Evolutionary conservation across 2,797 vertebrate species (phyloP).

Genomic region (Betta splendens): DNA sequence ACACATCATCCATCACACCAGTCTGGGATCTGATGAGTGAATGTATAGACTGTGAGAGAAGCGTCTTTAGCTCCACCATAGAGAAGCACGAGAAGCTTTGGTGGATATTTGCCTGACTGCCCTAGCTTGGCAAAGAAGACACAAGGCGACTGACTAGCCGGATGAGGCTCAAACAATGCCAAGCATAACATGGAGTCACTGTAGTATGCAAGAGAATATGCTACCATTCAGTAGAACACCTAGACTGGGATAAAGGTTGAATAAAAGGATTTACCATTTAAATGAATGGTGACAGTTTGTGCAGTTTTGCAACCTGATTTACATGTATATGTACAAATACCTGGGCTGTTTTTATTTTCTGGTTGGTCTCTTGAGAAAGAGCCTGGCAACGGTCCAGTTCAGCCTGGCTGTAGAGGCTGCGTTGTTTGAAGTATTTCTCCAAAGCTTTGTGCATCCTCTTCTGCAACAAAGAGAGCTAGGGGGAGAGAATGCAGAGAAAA

Average conservation of each 20-base stretch:
- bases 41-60: conserved; percentile 63
- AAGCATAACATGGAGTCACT: conserved; percentile 62
- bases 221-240: conserved; percentile 57
- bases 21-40: conserved; percentile 64
- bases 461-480: conserved; percentile 90
- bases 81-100: conserved; percentile 53
- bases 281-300: conserved; percentile 68
- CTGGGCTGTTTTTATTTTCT: conserved; percentile 97
- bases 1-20: conserved; percentile 72
- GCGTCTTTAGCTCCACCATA: conserved; percentile 57
- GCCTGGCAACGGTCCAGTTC: conserved; percentile 91
- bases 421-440: conserved; percentile 86
- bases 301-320: conserved; percentile 78
- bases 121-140: conserved; percentile 64
- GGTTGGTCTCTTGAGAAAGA: conserved; percentile 90
- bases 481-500: conserved; percentile 84
- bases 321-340: conserved; percentile 85
- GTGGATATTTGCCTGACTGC: conserved; percentile 67
- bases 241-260: conserved; percentile 59
- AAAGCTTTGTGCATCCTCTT: conserved; percentile 85
- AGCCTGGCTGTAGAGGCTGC: conserved; percentile 86
- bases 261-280: conserved; percentile 71
- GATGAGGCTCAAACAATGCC: conserved; percentile 69
- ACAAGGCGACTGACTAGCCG: conserved; percentile 57
- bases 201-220: conserved; percentile 63